Conservation (phyloP, 53 echinoderm and acorn worm species). For the Mesocentrotus franciscanus region DNA sequence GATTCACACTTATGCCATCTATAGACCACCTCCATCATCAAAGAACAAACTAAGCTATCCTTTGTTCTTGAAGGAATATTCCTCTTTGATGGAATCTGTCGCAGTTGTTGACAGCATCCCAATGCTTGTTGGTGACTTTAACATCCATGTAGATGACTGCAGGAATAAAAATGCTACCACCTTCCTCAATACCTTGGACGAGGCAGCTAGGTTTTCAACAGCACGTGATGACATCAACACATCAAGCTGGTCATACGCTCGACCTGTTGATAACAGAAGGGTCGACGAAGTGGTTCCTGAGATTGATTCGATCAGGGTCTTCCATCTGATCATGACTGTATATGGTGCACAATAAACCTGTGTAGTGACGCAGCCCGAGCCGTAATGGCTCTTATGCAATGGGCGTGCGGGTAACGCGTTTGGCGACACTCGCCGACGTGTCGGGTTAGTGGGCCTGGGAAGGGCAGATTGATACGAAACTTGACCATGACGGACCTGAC, state of each 20-base stretch:
- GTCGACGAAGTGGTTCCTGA: neutral
- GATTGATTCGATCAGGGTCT: conserved; percentile 30
- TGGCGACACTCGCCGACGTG: too few relatives aligned
- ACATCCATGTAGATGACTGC: neutral
- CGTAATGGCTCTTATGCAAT: too few relatives aligned
- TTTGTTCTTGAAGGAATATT: neutral
- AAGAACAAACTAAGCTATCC: neutral
- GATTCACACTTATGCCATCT: too few relatives aligned
- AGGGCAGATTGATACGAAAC: too few relatives aligned
- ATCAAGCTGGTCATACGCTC: neutral
- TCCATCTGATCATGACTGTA: conserved; percentile 70
- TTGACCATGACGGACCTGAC: too few relatives aligned
- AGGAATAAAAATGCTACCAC: neutral
- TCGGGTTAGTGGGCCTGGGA: too few relatives aligned
- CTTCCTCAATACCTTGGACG: neutral
- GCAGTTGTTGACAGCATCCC: neutral
- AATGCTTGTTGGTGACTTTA: neutral
- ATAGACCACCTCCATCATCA: conserved; percentile 18
- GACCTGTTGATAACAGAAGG: neutral
- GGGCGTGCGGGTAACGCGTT: too few relatives aligned
- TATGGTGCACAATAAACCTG: conserved; percentile 13
- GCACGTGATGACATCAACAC: neutral
- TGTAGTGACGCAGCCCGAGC: too few relatives aligned
- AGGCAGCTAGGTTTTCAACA: neutral
- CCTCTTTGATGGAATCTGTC: neutral